Percentiles rank a stretch among this genome's conserved stretches.
phyloP scores from a whole-genome alignment of 1,140 invertebrate species.

The Drosophila tsacasi region DNA sequence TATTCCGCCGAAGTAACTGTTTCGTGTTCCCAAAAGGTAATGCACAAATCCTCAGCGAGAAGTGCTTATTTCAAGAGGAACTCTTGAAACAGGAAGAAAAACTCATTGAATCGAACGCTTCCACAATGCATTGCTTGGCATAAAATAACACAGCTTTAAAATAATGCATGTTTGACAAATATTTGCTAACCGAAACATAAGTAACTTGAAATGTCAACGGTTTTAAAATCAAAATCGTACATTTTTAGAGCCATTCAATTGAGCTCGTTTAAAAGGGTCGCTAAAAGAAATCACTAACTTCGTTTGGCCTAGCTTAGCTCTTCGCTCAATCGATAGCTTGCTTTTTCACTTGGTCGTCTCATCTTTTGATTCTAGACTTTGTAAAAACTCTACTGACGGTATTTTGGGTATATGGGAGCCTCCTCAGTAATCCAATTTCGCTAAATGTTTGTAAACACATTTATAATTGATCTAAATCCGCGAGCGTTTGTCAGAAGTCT shows the following conservation, averaged over 20 bases:
- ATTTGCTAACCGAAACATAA: slow-evolving; percentile 2
- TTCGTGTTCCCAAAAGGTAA: slow-evolving; percentile 55
- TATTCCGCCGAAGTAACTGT: slow-evolving; percentile 38
- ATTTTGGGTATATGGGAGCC: background rate
- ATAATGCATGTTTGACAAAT: background rate
- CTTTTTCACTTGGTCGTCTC: background rate
- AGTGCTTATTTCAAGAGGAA: background rate
- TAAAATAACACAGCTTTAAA: slow-evolving; percentile 22
- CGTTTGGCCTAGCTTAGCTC: background rate
- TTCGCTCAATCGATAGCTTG: background rate
- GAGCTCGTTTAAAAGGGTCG: background rate
- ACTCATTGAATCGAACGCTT: background rate
- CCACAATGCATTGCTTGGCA: slow-evolving; percentile 17
- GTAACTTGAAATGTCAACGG: background rate
- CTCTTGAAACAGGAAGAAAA: background rate
- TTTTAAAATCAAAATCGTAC: background rate
- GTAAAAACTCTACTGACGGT: background rate
- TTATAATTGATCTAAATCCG: background rate
- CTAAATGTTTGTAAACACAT: background rate
- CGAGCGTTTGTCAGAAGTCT: background rate
- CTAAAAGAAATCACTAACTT: background rate
- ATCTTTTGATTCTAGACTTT: background rate
- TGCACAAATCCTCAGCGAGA: slow-evolving; percentile 2
- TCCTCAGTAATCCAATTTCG: too few relatives aligned
- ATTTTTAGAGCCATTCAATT: background rate